These are phyloP conservation scores for Notechis scutatus DNA, from an alignment of 2,113 vertebrate genomes.

Conservation along the genomic window DNA sequence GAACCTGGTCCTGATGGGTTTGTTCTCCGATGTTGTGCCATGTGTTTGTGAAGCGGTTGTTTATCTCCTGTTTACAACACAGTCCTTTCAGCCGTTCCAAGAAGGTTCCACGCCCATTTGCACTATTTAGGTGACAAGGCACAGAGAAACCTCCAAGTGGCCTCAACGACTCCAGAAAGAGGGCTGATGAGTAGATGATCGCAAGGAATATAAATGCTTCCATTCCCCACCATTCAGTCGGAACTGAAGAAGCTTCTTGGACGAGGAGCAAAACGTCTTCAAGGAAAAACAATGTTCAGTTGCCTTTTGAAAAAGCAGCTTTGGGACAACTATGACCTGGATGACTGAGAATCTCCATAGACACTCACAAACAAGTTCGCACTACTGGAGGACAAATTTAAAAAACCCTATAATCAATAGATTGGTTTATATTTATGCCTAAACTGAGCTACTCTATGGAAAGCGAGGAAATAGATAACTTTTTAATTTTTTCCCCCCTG, in stretches of 20 bases:
- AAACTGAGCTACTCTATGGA: neutral
- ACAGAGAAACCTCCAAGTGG: neutral
- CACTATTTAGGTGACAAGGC: neutral
- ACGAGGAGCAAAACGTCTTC: neutral
- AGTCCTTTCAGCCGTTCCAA: neutral
- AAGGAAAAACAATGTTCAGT: neutral
- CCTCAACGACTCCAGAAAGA: neutral
- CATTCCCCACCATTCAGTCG: neutral
- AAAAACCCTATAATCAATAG: neutral
- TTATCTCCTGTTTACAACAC: neutral
- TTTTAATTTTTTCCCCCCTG: neutral
- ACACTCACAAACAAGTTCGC: neutral
- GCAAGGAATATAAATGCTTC: neutral
- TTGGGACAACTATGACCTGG: neutral
- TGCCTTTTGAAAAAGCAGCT: neutral
- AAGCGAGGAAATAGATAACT: neutral
- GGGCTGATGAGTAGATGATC: neutral
- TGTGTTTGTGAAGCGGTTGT: neutral
- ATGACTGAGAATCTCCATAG: neutral
- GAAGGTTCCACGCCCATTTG: neutral
- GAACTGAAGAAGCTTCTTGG: neutral
- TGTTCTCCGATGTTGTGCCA: neutral
- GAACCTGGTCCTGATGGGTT: no score
- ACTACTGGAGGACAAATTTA: neutral
- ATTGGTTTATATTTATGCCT: neutral